Evolutionary conservation across 2,888 invertebrate genomes (phyloP).

Genomic region (Pachliopta kotzebuea): DNA sequence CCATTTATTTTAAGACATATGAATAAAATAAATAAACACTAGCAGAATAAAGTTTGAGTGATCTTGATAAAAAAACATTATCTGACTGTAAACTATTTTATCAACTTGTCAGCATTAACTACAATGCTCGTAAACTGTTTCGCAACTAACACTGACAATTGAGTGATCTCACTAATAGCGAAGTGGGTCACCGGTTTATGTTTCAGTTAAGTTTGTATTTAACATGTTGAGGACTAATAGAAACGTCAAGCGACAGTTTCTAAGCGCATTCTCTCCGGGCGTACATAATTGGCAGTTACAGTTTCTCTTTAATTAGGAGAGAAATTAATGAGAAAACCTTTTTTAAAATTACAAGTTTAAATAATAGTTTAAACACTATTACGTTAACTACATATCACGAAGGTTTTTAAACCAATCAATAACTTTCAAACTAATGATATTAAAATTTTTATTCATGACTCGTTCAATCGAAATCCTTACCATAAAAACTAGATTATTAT

Average conservation of each 20-base stretch:
- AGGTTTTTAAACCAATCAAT: too few relatives aligned
- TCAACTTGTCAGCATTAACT: neutral
- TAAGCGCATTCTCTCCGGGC: constrained; percentile 4
- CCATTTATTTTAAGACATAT: too few relatives aligned
- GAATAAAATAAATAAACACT: too few relatives aligned
- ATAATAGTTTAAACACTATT: too few relatives aligned
- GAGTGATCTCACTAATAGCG: constrained; percentile 23
- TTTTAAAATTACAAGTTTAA: too few relatives aligned
- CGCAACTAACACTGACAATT: neutral
- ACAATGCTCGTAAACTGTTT: neutral
- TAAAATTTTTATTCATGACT: too few relatives aligned
- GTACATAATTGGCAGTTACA: constrained; percentile 8
- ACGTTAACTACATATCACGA: too few relatives aligned
- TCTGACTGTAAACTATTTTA: neutral
- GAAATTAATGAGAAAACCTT: neutral
- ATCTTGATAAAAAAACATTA: too few relatives aligned
- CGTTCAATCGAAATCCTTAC: too few relatives aligned
- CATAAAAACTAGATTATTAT: too few relatives aligned
- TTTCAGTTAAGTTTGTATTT: constrained; percentile 24
- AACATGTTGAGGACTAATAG: constrained; percentile 18
- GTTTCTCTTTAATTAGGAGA: neutral
- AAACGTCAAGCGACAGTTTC: constrained; percentile 11
- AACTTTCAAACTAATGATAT: too few relatives aligned
- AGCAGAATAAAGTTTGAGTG: too few relatives aligned
- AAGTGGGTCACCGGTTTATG: constrained; percentile 23